Evolutionary conservation across 2,113 vertebrate genomes (phyloP).

Genomic region (Eulacestoma nigropectus): DNA sequence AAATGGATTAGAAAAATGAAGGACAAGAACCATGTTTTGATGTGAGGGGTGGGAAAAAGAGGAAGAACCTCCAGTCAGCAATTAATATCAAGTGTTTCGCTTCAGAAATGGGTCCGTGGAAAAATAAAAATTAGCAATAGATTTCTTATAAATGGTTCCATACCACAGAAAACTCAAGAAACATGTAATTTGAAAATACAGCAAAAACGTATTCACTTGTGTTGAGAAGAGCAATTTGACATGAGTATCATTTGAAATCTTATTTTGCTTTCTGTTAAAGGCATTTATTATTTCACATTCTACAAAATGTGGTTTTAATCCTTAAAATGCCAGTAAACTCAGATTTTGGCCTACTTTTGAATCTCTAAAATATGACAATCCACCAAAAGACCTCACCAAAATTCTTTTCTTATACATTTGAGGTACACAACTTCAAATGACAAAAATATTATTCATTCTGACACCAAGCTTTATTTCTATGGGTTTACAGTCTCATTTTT

Average conservation of each 20-base stretch:
- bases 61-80: neutral
- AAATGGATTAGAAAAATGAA: neutral
- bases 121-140: neutral
- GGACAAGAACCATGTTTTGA: neutral
- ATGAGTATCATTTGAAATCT: neutral
- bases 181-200: fast-evolving
- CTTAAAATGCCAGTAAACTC: neutral
- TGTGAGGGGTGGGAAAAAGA: fast-evolving
- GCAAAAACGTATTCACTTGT: neutral
- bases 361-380: neutral
- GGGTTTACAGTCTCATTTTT: neutral
- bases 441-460: neutral
- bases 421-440: neutral
- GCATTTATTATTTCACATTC: neutral
- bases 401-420: neutral
- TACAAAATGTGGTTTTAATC: neutral
- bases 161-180: neutral
- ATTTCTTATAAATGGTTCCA: neutral
- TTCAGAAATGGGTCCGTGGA: neutral
- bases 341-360: neutral
- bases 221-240: neutral
- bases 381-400: neutral
- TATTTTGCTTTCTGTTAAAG: neutral
- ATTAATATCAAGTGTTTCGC: neutral
- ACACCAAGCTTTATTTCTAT: neutral